Conservation (phyloP, 2,113 vertebrate genomes). For the Nasalis larvatus region DNA sequence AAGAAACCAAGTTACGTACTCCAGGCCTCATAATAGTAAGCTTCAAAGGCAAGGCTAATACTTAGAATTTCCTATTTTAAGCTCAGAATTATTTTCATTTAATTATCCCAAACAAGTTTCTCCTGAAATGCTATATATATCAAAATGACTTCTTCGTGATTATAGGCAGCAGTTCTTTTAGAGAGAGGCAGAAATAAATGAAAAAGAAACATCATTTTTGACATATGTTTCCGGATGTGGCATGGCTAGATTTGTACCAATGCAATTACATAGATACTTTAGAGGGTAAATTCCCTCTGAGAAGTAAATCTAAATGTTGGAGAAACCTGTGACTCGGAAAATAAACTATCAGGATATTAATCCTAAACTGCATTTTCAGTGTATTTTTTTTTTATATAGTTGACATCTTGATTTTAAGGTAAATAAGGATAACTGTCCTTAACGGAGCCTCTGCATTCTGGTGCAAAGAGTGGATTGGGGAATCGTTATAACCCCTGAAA, state of each 20-base stretch:
- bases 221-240: not conserved
- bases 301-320: not conserved
- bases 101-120: not conserved
- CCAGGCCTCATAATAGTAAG: not conserved
- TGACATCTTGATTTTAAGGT: not conserved
- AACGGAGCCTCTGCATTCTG: not conserved
- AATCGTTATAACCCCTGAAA: not conserved
- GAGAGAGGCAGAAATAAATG: not conserved
- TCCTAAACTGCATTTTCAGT: not conserved
- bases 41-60: not conserved
- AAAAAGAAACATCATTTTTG: not conserved
- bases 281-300: not conserved
- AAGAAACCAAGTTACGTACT: not conserved
- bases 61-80: constrained; percentile 31
- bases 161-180: not conserved
- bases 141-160: not conserved
- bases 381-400: not conserved
- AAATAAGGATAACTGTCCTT: not conserved
- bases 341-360: not conserved
- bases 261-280: not conserved
- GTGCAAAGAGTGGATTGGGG: accelerated
- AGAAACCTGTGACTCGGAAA: not conserved
- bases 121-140: not conserved
- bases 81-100: not conserved
- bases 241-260: not conserved